Conservation (phyloP, 2,113 vertebrate genomes). For the Oncorhynchus kisutch region DNA sequence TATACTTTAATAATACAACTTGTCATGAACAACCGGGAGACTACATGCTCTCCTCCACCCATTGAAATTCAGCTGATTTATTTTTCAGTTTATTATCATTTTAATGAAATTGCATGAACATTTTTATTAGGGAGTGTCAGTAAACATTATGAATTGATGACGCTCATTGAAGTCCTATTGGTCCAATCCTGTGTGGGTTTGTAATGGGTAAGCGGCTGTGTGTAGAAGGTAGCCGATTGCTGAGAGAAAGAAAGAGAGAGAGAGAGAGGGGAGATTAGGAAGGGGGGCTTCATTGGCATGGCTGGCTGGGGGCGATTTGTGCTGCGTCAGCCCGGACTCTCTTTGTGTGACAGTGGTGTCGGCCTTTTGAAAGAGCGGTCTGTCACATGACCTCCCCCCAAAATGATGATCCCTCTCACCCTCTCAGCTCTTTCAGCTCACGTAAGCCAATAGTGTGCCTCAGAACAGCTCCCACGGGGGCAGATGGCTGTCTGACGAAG, state of each 20-base stretch:
- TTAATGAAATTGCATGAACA: neutral
- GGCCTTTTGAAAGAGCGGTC: slow-evolving; percentile 55
- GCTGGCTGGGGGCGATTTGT: slow-evolving; percentile 43
- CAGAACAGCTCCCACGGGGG: slow-evolving; percentile 52
- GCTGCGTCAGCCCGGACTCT: slow-evolving; percentile 65
- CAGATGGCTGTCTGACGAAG: slow-evolving; percentile 64
- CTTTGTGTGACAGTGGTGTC: slow-evolving; percentile 66
- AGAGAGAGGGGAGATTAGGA: neutral
- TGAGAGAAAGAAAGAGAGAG: neutral
- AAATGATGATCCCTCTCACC: slow-evolving; percentile 67
- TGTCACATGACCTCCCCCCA: slow-evolving; percentile 76
- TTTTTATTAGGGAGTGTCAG: neutral
- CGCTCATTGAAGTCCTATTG: neutral
- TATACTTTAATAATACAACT: neutral
- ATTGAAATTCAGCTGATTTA: neutral
- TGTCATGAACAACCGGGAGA: too few relatives aligned
- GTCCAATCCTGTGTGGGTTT: neutral
- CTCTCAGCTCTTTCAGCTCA: slow-evolving; percentile 49
- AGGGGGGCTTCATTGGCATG: neutral
- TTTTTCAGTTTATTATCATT: neutral
- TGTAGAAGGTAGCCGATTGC: neutral
- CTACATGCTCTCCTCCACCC: too few relatives aligned
- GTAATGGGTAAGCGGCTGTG: neutral
- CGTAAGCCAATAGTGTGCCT: slow-evolving; percentile 68
- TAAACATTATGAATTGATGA: neutral